Evolutionary conservation across 2,797 vertebrate genomes (phyloP).

Genomic region (Mustela erminea): DNA sequence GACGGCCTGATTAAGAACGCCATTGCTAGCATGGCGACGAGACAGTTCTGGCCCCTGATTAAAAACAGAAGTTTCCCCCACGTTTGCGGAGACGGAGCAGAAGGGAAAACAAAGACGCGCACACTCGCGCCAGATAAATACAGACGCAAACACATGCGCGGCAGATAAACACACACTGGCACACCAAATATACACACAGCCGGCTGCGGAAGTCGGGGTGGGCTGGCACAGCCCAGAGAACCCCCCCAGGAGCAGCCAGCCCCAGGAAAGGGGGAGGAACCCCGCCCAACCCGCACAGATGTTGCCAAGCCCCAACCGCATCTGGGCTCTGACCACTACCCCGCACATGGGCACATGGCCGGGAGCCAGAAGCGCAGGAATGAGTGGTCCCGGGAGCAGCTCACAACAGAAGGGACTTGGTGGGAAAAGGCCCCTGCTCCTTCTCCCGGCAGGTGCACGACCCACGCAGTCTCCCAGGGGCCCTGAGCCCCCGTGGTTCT

Average conservation of each 20-base stretch:
- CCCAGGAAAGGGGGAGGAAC: not conserved
- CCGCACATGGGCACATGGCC: too few relatives aligned
- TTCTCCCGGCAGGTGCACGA: not conserved
- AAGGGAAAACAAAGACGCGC: constrained; percentile 79
- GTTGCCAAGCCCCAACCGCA: not conserved
- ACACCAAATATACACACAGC: constrained; percentile 53
- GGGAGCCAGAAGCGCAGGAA: not conserved
- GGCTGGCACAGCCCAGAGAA: not conserved
- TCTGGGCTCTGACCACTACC: not conserved
- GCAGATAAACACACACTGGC: constrained; percentile 72
- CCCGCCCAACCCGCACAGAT: not conserved
- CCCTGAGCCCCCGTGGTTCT: not conserved
- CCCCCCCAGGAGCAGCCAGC: not conserved
- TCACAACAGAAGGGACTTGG: not conserved
- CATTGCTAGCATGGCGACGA: not conserved
- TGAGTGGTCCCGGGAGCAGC: fast-evolving
- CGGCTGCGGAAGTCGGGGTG: not conserved
- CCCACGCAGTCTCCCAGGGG: not conserved
- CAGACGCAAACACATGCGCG: constrained; percentile 66
- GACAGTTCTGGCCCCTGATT: constrained; percentile 66
- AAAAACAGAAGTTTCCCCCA: constrained; percentile 74
- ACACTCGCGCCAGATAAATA: constrained; percentile 69
- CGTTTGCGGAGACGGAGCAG: constrained; percentile 60
- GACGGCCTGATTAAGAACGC: not conserved
- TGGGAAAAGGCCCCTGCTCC: not conserved